Percentiles rank a stretch among this genome's conserved stretches.
Evolutionary conservation across 2,113 vertebrate genomes (phyloP).

Genomic region (Antigone vipio): DNA sequence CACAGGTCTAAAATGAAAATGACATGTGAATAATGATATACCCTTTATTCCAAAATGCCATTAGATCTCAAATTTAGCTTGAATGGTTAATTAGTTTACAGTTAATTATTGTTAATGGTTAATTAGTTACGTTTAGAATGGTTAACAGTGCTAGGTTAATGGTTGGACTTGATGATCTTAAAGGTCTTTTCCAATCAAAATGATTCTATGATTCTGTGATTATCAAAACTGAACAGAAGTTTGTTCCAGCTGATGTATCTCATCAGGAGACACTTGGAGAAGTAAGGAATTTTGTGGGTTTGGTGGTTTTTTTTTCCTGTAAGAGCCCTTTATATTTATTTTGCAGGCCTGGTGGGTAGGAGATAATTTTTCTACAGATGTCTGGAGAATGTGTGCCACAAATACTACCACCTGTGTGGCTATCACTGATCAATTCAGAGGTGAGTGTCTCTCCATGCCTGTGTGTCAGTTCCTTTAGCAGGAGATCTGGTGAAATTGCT

Average conservation of each 20-base stretch:
- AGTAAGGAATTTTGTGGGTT: not conserved
- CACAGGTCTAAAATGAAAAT: not conserved
- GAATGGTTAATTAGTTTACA: not conserved
- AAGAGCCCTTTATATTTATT: not conserved
- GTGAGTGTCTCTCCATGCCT: conserved; percentile 51
- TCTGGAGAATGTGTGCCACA: conserved; percentile 70
- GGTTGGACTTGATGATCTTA: no score
- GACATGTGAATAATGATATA: not conserved
- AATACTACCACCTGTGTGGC: conserved; percentile 60
- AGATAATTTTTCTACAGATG: conserved; percentile 65
- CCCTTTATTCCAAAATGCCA: not conserved
- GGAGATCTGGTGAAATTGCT: not conserved
- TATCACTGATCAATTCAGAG: not conserved
- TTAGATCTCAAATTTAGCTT: not conserved
- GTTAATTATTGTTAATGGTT: no score
- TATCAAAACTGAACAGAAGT: not conserved
- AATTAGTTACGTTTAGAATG: no score
- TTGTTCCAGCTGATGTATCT: not conserved
- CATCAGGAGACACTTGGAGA: not conserved
- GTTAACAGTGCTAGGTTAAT: no score
- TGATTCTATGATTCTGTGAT: no score
- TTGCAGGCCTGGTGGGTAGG: conserved; percentile 82
- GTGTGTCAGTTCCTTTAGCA: not conserved
- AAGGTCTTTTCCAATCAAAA: no score
- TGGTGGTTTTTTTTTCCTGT: not conserved